phyloP scores from a whole-genome alignment of 2,113 vertebrate genomes.

The Arizona elegans region DNA sequence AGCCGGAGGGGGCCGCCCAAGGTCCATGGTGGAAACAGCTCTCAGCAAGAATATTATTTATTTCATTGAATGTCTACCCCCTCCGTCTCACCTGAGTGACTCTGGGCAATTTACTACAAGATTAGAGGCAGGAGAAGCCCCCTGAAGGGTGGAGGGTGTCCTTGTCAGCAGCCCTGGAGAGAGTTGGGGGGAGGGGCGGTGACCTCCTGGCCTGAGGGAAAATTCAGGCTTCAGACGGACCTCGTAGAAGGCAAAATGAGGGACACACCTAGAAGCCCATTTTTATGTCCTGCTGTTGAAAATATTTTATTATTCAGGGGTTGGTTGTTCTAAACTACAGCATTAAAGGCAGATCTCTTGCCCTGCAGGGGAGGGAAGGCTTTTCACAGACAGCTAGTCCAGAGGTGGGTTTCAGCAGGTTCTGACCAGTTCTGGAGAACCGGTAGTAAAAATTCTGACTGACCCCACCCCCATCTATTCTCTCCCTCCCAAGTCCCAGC shows the following conservation, averaged over 20 bases:
- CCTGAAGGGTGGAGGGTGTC: neutral
- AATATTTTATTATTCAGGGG: too few relatives aligned
- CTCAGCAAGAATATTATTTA: neutral
- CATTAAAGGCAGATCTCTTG: neutral
- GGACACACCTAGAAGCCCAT: too few relatives aligned
- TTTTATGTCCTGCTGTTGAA: neutral
- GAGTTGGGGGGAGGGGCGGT: neutral
- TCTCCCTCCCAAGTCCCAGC: too few relatives aligned
- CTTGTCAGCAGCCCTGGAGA: neutral
- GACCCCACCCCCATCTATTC: too few relatives aligned
- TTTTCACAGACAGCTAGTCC: neutral
- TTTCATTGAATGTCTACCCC: neutral
- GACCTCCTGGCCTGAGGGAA: neutral
- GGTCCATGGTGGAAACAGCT: neutral
- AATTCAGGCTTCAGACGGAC: too few relatives aligned
- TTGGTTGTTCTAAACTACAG: neutral
- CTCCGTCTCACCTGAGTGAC: neutral
- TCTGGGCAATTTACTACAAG: neutral
- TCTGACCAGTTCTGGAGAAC: too few relatives aligned
- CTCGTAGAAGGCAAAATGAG: too few relatives aligned
- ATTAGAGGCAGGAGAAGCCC: neutral
- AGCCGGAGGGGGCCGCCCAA: rapidly evolving
- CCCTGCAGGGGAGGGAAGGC: neutral
- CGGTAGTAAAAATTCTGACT: too few relatives aligned
- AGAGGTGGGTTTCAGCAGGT: too few relatives aligned